Conservation (phyloP, 2,888 invertebrate species). For the Leptinotarsa juncta region DNA sequence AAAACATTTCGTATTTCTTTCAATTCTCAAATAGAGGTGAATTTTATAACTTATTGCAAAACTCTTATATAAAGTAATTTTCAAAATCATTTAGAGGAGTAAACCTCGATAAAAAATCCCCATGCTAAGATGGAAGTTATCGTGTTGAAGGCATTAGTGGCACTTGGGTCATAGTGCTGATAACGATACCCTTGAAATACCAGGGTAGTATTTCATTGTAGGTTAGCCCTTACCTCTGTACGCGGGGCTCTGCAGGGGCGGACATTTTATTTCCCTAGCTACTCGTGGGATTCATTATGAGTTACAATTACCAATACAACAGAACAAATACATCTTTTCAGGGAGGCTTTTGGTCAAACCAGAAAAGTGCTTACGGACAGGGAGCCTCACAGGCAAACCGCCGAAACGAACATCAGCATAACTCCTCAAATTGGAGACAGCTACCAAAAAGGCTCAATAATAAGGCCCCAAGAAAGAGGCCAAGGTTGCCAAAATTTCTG, state of each 20-base stretch:
- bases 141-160: conserved; percentile 37
- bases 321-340: conserved; percentile 20
- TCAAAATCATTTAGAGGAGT: conserved; percentile 29
- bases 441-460: conserved; percentile 4
- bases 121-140: conserved; percentile 38
- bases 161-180: conserved; percentile 33
- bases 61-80: too few species aligned
- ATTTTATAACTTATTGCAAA: not conserved
- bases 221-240: conserved; percentile 23
- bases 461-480: not conserved
- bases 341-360: conserved; percentile 7
- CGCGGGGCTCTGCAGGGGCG: conserved; percentile 24
- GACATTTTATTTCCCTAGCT: conserved; percentile 25
- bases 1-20: too few species aligned
- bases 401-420: conserved; percentile 4
- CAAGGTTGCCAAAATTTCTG: not conserved
- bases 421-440: conserved; percentile 14
- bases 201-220: conserved; percentile 37
- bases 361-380: conserved; percentile 12
- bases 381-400: conserved; percentile 11
- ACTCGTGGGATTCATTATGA: conserved; percentile 27
- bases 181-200: conserved; percentile 40
- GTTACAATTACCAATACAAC: conserved; percentile 21
- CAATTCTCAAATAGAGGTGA: not conserved
- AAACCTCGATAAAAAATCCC: conserved; percentile 40